Evolutionary conservation across 2,888 invertebrate genomes (phyloP), one percentile per base, ranked within the genome.

Genomic region (Eulithis prunata): DNA sequence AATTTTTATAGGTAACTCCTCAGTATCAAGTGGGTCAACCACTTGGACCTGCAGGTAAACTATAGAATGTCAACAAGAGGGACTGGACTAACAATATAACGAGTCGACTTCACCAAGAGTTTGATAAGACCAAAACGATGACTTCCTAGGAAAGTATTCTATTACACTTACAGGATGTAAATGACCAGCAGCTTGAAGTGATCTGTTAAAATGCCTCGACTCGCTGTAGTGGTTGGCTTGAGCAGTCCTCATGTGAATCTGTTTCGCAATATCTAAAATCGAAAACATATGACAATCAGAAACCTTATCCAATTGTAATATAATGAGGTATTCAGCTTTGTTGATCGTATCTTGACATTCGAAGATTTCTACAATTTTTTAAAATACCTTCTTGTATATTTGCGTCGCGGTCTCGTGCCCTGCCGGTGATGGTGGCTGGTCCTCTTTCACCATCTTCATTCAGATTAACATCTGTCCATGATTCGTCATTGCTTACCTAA

Each of bases 401-500:
- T 14, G 96, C 96, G 75, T 96, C 96, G 75, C 94, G 95, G 78
- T 96, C 96, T 53, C 95, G 87, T 7, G 94, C 89, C 64, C 94
- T 87, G 56, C 94, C 95, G 0, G 91, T 89, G 71, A 91, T 91
- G 21, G 91, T 91, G 57, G 91, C 90, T 0, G 91, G 91, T 0
- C 92, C 92, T 90, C 96, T 79, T 91, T 96, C 81, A 81, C 94
- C 92, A 67, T 97, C 98, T 83, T 98, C 98, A 81, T 98, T 98
- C 57, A 98, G 91, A 85, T 98, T 98, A 49, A 98, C 98, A 81
- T 98, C 98, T 1, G 98, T 98, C 98, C 98, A 98, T 57, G 97
- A 97, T 79, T 98, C 98, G 79, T 98, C 98, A 74, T 95, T 95
- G 71, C 95, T 95, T 49, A 91, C 92, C 92, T 92, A 68, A 1